phyloP scores from a whole-genome alignment of 37 sponge, comb jelly and placozoan species.

The Chondrilla cf. caribensis region DNA sequence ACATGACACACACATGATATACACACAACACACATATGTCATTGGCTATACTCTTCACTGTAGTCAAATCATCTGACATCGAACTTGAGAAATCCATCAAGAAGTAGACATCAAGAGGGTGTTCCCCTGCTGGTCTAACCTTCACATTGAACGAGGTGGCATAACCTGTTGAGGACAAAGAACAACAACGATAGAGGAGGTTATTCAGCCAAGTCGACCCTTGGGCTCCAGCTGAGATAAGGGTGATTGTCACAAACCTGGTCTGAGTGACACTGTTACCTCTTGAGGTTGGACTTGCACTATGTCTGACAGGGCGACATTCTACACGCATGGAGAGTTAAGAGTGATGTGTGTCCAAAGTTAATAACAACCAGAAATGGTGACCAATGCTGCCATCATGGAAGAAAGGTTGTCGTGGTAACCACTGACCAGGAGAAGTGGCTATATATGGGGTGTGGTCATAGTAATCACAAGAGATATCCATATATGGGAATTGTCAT shows the following conservation, averaged over 20 bases:
- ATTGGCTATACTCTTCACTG: not conserved
- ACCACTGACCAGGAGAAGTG: not conserved
- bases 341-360: no score
- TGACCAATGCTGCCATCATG: no score
- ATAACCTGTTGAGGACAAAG: conserved; percentile 40
- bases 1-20: no score
- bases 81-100: conserved; percentile 87
- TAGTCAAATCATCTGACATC: conserved; percentile 68
- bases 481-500: no score
- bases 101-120: conserved; percentile 81
- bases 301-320: not conserved
- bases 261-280: not conserved
- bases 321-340: no score
- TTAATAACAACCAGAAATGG: no score
- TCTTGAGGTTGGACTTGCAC: conserved; percentile 8
- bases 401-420: not conserved
- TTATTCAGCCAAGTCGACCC: no score
- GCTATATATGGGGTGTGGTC: no score
- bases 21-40: not conserved
- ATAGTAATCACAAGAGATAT: no score
- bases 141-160: conserved; percentile 47
- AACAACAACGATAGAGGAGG: no score
- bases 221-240: no score
- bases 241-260: not conserved
- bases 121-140: conserved; percentile 76